Percentiles rank a stretch among this genome's conserved stretches.
phyloP scores from a whole-genome alignment of 2,797 vertebrate genomes.

The Dendrocincla fuliginosa region DNA sequence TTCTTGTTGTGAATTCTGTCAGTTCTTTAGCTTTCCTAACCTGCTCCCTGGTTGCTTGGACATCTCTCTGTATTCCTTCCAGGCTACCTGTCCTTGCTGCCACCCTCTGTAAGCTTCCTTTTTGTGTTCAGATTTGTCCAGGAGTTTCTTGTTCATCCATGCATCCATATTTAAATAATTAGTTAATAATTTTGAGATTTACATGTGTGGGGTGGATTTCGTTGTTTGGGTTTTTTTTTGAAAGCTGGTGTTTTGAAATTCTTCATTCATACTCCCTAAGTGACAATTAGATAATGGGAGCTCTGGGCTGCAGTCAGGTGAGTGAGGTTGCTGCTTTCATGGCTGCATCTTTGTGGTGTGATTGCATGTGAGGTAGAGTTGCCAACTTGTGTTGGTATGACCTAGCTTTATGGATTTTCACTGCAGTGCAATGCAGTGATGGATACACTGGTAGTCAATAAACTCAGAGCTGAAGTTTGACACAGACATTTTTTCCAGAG shows the following conservation, averaged over 20 bases:
- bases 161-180: background rate
- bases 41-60: rapidly evolving
- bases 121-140: background rate
- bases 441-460: background rate
- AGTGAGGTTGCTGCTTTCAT: background rate
- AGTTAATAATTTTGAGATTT: slow-evolving; percentile 13
- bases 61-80: background rate
- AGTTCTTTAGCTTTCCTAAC: background rate
- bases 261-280: background rate
- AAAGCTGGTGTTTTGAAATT: background rate
- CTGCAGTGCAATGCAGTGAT: background rate
- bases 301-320: background rate
- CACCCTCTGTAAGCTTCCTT: background rate
- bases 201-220: background rate
- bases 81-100: background rate
- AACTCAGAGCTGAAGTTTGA: background rate
- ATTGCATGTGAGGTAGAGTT: background rate
- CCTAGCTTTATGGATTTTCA: background rate
- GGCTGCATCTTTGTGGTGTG: background rate
- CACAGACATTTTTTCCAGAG: background rate
- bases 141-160: background rate
- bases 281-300: background rate
- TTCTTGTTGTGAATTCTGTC: background rate
- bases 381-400: background rate
- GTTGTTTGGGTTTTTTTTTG: background rate